Percentiles rank a stretch among this genome's conserved stretches.
Conservation (phyloP, 92 coral and sea anemone species). For the Hydrozoanthus gracilis region DNA sequence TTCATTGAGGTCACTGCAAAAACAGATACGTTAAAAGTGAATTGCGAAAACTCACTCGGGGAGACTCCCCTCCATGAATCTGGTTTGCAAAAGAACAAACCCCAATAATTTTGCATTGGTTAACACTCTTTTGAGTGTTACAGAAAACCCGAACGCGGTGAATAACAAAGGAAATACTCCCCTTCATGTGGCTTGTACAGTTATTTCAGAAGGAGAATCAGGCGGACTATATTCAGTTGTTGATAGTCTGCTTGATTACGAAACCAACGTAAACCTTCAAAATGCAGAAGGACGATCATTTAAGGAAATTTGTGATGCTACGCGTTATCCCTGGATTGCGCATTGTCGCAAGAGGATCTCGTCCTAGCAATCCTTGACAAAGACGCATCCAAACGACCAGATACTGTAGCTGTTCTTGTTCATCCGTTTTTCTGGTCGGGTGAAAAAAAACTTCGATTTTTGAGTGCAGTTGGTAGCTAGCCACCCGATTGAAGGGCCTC, state of each 20-base stretch:
- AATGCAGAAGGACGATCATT: constrained; percentile 10
- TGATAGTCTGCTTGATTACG: constrained; percentile 1
- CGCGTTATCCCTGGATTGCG: constrained; percentile 23
- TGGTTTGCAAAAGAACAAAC: not conserved
- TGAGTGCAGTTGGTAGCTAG: too few relatives aligned
- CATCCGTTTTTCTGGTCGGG: constrained; percentile 30
- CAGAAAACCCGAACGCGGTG: not conserved
- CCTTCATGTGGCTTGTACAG: too few relatives aligned
- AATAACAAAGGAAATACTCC: not conserved
- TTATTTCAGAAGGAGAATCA: not conserved
- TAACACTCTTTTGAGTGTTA: not conserved
- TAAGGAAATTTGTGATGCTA: not conserved
- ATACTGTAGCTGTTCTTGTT: not conserved
- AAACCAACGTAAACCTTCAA: not conserved
- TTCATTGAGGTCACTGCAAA: too few relatives aligned
- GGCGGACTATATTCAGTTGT: not conserved
- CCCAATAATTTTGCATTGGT: not conserved
- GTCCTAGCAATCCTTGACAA: constrained; percentile 9
- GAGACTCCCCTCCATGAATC: constrained; percentile 4
- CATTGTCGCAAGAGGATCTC: not conserved
- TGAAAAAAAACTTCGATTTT: too few relatives aligned
- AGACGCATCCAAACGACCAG: too few relatives aligned
- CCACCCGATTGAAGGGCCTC: too few relatives aligned
- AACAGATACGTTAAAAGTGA: not conserved
- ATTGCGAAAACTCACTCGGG: not conserved